Base-by-base conservation (phyloP, 35 echinoderm and acorn worm genomes). In the Hemicentrotus pulcherrimus region DNA sequence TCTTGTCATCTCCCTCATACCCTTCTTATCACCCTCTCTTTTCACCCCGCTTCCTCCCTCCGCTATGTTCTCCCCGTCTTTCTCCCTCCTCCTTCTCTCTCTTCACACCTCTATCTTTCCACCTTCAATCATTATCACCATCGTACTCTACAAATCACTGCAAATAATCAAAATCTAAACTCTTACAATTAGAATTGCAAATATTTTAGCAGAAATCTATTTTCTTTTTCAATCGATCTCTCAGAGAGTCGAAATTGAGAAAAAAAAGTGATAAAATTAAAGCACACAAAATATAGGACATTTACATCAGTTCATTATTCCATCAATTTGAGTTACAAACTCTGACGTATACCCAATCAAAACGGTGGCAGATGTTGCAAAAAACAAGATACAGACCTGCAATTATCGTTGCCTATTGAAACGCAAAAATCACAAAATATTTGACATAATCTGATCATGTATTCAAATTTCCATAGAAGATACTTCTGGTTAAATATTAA, bases 191-290 rank as follows among this genome's bases (percentile, higher is more conserved):
- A 78, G 65, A n/a, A 78, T 78, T 78, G 65, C 65, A 78, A 78
- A 78, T 78, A 78, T 78, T 78, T 70, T 70, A 6, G 18, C 16
- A 28, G 24, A 70, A 70, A 70, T 70, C 61, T 70, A 70, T 70
- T 70, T 70, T 70, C 22, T 28, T 70, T 78, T 78, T 78, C 65
- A 78, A 78, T 78, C n/a, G 65, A 78, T 78, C 65, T 78, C 65
- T n/a, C 65, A 78, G 65, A 78, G 65, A 78, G n/a, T 78, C 52
- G n/a, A 78, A 22, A 78, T 78, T 28, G 50, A 55, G 12, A 11
- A 78, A 70, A 70, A 70, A 28, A n/a, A 78, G 19, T n/a, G 65
- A 78, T 59, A 59, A 78, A 78, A 55, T 55, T 28, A 22, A 78
- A 78, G 22, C 65, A 78, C 65, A 78, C 65, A 28, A 78, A 78